Evolutionary conservation across 2,113 vertebrate genomes (phyloP).

Genomic region (Dermatemys mawii): DNA sequence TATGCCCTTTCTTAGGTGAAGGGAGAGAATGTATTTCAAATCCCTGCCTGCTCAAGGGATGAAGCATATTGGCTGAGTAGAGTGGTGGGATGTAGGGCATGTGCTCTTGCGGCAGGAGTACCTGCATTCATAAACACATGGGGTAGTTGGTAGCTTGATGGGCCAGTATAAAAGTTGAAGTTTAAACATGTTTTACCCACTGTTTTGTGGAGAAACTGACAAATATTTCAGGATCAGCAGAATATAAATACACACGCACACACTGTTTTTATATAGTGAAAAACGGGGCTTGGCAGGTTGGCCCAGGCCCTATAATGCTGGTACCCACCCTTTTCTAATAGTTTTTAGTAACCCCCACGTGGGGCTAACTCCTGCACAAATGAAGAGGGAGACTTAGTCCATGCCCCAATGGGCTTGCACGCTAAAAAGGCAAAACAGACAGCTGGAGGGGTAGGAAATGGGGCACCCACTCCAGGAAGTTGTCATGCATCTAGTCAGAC

Average conservation of each 20-base stretch:
- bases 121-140: neutral
- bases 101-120: neutral
- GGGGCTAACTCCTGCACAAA: neutral
- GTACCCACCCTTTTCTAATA: neutral
- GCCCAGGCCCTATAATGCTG: neutral
- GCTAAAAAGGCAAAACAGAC: neutral
- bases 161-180: neutral
- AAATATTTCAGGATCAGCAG: neutral
- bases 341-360: neutral
- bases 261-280: accelerated
- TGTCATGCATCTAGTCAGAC: neutral
- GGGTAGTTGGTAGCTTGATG: neutral
- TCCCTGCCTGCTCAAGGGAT: accelerated
- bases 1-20: neutral
- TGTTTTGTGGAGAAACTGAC: neutral
- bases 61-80: neutral
- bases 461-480: neutral
- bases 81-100: neutral
- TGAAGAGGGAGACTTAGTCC: neutral
- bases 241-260: accelerated
- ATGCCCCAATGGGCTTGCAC: neutral
- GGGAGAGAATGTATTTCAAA: neutral
- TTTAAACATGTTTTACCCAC: neutral
- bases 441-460: neutral
- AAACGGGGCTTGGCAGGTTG: neutral